Percentiles rank a stretch among this genome's conserved stretches.
Conservation (phyloP, 1,140 invertebrate species). For the Drosophila orena region DNA sequence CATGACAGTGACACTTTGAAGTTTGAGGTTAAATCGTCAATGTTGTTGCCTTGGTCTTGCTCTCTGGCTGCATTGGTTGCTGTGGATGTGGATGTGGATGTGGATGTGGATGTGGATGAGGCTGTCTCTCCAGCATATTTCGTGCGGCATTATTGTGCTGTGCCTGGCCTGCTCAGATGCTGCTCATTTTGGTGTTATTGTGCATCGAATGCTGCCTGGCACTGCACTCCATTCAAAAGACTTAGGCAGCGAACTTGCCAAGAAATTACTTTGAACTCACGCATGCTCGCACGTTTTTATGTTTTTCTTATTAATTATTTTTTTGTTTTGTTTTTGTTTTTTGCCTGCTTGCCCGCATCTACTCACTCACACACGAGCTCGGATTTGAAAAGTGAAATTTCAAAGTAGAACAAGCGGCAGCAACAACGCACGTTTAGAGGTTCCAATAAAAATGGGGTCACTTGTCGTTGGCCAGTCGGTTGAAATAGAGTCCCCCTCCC, state of each 20-base stretch:
- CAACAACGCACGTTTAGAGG: conserved; percentile 57
- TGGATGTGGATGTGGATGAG: not conserved
- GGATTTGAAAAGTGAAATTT: conserved; percentile 80
- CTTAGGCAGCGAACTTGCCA: conserved; percentile 56
- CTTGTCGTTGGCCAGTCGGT: conserved; percentile 66
- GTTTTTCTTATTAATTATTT: conserved; percentile 75
- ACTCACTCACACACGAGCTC: conserved; percentile 24
- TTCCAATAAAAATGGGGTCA: conserved; percentile 79
- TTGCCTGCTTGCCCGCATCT: not conserved
- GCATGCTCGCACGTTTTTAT: conserved; percentile 47
- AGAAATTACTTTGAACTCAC: conserved; percentile 33
- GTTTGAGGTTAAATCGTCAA: conserved; percentile 83
- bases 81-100: conserved; percentile 8
- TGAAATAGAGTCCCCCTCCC: conserved; percentile 6
- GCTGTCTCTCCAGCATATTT: conserved; percentile 56
- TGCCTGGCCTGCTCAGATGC: too few relatives aligned
- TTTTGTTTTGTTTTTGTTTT: conserved; percentile 30
- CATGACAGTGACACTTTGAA: conserved; percentile 84
- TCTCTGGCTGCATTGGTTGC: conserved; percentile 31
- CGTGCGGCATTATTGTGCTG: conserved; percentile 26
- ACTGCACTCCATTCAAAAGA: conserved; percentile 53
- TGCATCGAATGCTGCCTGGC: conserved; percentile 5
- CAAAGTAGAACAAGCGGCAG: conserved; percentile 68
- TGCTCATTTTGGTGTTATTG: too few relatives aligned
- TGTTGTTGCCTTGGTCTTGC: conserved; percentile 62